Evolutionary conservation across 2,797 vertebrate species (phyloP), one percentile per base, ranked within the genome.

Genomic region (Heteromormyrus szaboi): DNA sequence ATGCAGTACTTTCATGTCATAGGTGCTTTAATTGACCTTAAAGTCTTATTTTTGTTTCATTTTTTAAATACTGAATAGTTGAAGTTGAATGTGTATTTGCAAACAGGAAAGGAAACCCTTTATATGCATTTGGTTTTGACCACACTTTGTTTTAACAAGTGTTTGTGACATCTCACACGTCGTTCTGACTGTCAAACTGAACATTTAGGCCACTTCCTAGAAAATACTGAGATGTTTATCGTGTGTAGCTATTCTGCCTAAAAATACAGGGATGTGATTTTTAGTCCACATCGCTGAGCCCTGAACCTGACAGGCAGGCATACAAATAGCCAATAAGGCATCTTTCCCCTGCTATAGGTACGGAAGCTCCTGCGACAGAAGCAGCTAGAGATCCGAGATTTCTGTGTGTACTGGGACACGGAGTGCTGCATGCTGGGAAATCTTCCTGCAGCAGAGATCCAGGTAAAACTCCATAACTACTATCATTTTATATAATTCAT

Each of bases 371-470:
- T 97, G 92, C 92, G 97, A 85, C 98, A 99, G 89, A 99, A 99
- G 88, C 97, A 97, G 90, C 89, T 99, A 89, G 97, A 99, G 91
- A 96, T 99, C 12, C 92, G 97, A 0, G 97, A 98, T 91, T 99
- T 99, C 91, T 98, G 98, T 83, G 91, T 99, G 90, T 99, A 99
- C 90, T 99, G 99, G 98, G 98, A 99, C 90, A 97, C 96, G 0
- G 92, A 95, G 51, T 96, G 96, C 93, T 94, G 95, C 90, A 96
- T 99, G 90, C 87, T 99, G 93, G 98, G 97, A 56, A 96, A 97
- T 90, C 94, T 98, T 72, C 97, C 97, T n/a, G 91, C 96, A 11
- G 95, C 91, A 85, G 96, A 98, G 91, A 95, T 99, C 56, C 98
- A 99, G 97, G 98, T 99, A 94, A 1, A 17, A 33, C 83, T 86